Conservation (phyloP, 2,797 vertebrate species). For the Craterocephalus amniculus region DNA sequence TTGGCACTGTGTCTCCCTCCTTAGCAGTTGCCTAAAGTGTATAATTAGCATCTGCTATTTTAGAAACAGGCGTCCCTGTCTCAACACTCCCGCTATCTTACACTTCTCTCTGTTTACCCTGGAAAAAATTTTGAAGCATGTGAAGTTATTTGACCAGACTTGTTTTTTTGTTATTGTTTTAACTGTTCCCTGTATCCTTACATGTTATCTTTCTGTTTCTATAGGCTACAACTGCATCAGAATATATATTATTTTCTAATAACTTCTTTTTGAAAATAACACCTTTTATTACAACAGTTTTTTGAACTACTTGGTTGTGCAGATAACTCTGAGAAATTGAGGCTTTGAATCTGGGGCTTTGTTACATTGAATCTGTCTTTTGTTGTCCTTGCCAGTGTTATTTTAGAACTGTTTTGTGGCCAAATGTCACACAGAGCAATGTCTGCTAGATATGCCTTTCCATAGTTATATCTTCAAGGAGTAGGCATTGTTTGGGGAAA, state of each 20-base stretch:
- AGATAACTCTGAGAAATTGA: constrained; percentile 29
- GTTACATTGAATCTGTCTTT: constrained; percentile 53
- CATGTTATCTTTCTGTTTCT: neutral
- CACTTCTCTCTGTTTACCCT: constrained; percentile 72
- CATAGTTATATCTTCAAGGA: neutral
- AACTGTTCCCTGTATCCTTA: too few species aligned
- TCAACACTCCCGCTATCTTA: constrained; percentile 66
- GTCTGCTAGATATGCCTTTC: constrained; percentile 5
- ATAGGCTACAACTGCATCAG: neutral
- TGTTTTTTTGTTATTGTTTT: too few species aligned
- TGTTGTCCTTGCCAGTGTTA: constrained; percentile 60
- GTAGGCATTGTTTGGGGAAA: neutral
- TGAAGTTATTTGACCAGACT: too few species aligned
- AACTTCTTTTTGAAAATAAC: neutral
- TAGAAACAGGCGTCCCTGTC: constrained; percentile 73
- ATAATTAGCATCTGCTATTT: constrained; percentile 83
- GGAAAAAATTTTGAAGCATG: constrained; percentile 59
- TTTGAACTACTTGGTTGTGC: neutral
- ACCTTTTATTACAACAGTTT: neutral
- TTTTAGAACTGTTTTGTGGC: constrained; percentile 41
- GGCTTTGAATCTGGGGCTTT: constrained; percentile 41
- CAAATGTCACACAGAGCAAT: constrained; percentile 1
- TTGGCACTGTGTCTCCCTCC: constrained; percentile 69
- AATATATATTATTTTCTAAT: neutral
- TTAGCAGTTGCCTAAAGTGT: constrained; percentile 77